A percentile compares a stretch with the other conserved stretches of the same genome.
These are phyloP conservation scores for Melanostigma gelatinosum DNA, from an alignment of 2,113 vertebrate species.

Conservation along the genomic window DNA sequence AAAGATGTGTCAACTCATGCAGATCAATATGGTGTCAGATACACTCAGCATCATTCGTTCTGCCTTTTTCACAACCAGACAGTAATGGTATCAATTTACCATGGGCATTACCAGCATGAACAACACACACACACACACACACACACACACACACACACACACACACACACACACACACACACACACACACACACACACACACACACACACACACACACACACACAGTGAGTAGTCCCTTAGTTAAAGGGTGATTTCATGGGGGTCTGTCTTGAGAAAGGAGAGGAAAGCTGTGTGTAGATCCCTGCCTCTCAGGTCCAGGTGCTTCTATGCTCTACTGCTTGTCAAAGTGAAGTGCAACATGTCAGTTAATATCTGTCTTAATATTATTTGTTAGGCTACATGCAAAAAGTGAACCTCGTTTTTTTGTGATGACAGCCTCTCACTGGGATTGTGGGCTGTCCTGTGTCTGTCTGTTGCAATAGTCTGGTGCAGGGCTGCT, in stretches of 20 bases:
- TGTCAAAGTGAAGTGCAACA: conserved; percentile 21
- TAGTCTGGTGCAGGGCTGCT: neutral
- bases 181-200: too few relatives aligned
- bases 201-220: conserved; percentile 38
- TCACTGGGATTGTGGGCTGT: neutral
- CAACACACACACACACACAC: conserved; percentile 21
- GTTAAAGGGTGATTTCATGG: conserved; percentile 60
- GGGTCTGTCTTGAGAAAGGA: conserved; percentile 34
- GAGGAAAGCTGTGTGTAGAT: conserved; percentile 30
- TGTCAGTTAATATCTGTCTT: conserved; percentile 34
- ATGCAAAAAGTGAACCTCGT: neutral
- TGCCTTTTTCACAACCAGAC: conserved; percentile 58
- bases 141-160: too few relatives aligned
- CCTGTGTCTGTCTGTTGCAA: neutral
- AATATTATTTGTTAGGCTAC: conserved; percentile 47
- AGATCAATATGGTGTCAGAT: conserved; percentile 6
- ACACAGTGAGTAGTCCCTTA: conserved; percentile 14
- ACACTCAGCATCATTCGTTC: conserved; percentile 37
- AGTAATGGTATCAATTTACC: conserved; percentile 63
- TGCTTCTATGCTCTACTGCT: conserved; percentile 30
- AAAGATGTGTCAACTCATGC: conserved; percentile 15
- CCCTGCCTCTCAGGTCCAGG: conserved; percentile 39
- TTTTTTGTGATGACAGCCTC: neutral
- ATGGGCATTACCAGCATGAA: conserved; percentile 50
- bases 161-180: too few relatives aligned